A percentile compares a stretch with the other conserved stretches of the same genome.
Evolutionary conservation across 2,888 invertebrate species (phyloP).

Genomic region (Dynastes grantii): DNA sequence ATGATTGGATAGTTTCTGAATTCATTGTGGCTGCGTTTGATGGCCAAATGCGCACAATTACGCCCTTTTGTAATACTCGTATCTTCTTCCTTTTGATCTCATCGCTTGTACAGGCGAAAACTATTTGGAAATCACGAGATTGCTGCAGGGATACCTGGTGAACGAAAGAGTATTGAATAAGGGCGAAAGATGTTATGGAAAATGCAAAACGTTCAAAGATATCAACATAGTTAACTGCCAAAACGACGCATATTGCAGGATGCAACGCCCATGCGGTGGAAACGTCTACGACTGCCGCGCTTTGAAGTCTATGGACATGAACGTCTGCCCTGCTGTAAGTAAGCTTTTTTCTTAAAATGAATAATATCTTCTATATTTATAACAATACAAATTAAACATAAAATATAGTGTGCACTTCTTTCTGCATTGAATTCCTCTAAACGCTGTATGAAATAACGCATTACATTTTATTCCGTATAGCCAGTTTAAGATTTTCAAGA

Average conservation of each 20-base stretch:
- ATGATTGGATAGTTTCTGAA: too few relatives aligned
- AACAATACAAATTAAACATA: too few relatives aligned
- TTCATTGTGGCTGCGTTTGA: too few relatives aligned
- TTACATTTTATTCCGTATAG: too few relatives aligned
- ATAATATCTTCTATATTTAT: too few relatives aligned
- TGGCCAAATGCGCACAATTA: too few relatives aligned
- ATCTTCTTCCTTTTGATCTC: not conserved
- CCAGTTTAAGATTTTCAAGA: too few relatives aligned
- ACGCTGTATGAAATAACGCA: too few relatives aligned
- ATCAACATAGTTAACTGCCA: constrained; percentile 78
- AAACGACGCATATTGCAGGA: constrained; percentile 76
- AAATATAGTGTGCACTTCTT: too few relatives aligned
- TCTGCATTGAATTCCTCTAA: too few relatives aligned
- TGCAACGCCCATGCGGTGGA: constrained; percentile 69
- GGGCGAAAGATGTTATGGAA: constrained; percentile 79
- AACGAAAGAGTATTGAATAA: constrained; percentile 87
- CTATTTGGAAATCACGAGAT: constrained; percentile 81
- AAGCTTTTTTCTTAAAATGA: not conserved
- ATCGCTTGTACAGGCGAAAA: constrained; percentile 71
- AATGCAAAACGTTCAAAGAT: not conserved
- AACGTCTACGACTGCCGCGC: constrained; percentile 56
- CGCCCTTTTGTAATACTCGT: not conserved
- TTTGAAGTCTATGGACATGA: constrained; percentile 41
- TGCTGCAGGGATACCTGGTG: constrained; percentile 87
- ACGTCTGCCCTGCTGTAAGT: constrained; percentile 32